Conservation (phyloP, 2,888 invertebrate genomes). For the Drosophila mettleri region DNA sequence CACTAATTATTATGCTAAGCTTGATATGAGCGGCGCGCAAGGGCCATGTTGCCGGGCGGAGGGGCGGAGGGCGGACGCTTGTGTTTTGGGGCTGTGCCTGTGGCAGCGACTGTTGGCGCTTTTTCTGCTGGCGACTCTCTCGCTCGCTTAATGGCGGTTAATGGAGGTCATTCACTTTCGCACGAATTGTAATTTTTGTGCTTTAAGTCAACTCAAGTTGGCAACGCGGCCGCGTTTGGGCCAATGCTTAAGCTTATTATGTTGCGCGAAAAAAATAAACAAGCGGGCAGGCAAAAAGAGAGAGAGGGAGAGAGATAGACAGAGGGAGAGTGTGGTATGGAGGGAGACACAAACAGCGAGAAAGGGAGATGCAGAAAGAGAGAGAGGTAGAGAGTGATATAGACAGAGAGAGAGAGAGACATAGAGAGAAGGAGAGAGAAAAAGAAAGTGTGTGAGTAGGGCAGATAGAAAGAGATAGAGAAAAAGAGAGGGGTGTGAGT, state of each 20-base stretch:
- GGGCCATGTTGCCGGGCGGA: conserved; percentile 33
- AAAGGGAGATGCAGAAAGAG: no score
- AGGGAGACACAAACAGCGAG: no score
- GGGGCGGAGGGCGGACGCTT: background rate
- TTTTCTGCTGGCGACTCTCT: conserved; percentile 42
- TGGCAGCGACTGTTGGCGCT: conserved; percentile 14
- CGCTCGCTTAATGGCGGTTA: conserved; percentile 83
- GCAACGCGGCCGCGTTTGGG: conserved; percentile 51
- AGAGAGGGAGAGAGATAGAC: no score
- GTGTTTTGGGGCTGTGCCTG: conserved; percentile 20
- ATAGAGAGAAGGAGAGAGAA: no score
- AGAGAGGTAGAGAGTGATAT: no score
- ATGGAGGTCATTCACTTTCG: conserved; percentile 85
- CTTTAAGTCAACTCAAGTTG: conserved; percentile 74
- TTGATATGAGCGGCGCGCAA: conserved; percentile 48
- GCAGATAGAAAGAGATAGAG: no score
- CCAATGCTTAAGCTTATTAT: conserved; percentile 71
- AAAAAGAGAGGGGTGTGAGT: no score
- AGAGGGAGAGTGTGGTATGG: no score
- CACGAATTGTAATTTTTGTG: conserved; percentile 83
- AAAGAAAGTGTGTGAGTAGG: no score
- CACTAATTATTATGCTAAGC: conserved; percentile 79
- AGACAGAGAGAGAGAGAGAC: no score
- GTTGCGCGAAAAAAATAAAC: conserved; percentile 43
- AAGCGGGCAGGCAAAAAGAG: no score